phyloP scores from a whole-genome alignment of 1,140 invertebrate species.

The Wiebesia pumilae region DNA sequence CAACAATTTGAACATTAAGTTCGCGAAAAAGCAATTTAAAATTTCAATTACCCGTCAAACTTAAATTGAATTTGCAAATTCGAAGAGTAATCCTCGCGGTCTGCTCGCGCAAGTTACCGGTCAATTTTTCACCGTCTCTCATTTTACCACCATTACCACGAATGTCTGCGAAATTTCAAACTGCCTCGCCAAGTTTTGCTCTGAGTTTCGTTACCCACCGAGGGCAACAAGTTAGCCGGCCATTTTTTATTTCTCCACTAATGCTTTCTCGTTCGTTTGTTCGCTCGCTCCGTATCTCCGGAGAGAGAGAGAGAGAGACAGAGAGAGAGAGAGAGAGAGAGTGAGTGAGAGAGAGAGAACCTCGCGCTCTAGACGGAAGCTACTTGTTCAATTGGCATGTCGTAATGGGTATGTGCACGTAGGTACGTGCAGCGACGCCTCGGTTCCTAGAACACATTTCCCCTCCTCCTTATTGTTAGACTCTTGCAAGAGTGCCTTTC shows the following conservation, averaged over 20 bases:
- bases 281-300: too few species aligned
- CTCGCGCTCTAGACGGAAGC: constrained; percentile 33
- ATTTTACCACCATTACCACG: background rate
- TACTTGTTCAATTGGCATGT: constrained; percentile 55
- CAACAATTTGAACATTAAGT: background rate
- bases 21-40: background rate
- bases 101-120: background rate
- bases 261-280: too few species aligned
- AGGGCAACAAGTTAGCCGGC: background rate
- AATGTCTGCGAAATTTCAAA: background rate
- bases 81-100: background rate
- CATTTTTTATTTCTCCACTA: constrained; percentile 18
- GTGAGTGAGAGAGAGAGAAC: too few species aligned
- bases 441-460: background rate
- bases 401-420: constrained; percentile 39
- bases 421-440: background rate
- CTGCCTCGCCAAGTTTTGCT: background rate
- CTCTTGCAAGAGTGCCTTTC: background rate
- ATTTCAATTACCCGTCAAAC: background rate
- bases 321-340: too few species aligned
- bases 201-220: background rate
- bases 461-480: background rate
- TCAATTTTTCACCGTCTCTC: constrained; percentile 1
- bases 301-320: too few species aligned
- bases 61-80: constrained; percentile 9